A percentile compares a stretch with the other conserved stretches of the same genome.
phyloP scores from a whole-genome alignment of 2,888 invertebrate genomes.

The Pilophorus perplexus region DNA sequence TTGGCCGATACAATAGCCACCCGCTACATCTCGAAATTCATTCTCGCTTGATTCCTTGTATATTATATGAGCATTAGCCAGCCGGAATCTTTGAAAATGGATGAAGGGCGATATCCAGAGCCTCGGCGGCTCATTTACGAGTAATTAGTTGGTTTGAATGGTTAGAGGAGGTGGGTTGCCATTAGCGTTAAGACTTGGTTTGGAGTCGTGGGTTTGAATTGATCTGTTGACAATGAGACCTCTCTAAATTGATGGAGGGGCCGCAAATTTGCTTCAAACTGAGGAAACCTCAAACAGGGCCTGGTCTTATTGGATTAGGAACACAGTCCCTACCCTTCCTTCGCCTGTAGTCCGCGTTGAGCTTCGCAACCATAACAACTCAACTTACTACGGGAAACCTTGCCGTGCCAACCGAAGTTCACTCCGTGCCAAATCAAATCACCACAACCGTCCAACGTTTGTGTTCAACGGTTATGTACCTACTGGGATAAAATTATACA shows the following conservation, averaged over 20 bases:
- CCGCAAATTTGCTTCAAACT: conserved; percentile 30
- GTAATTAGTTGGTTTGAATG: conserved; percentile 31
- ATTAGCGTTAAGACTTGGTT: conserved; percentile 30
- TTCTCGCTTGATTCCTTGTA: conserved; percentile 14
- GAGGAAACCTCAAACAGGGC: conserved; percentile 23
- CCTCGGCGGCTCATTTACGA: conserved; percentile 19
- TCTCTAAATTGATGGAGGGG: conserved; percentile 26
- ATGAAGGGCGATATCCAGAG: conserved; percentile 14
- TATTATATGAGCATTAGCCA: not conserved
- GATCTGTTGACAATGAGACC: conserved; percentile 36
- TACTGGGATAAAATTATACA: too few species aligned
- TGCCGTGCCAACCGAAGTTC: too few species aligned
- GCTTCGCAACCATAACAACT: conserved; percentile 1
- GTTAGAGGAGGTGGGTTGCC: conserved; percentile 1
- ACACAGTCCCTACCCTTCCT: not conserved
- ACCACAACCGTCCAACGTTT: too few species aligned
- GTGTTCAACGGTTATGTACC: too few species aligned
- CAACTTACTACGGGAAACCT: too few species aligned
- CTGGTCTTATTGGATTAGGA: conserved; percentile 30
- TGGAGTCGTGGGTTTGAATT: conserved; percentile 13
- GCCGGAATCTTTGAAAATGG: conserved; percentile 5
- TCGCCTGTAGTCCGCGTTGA: not conserved
- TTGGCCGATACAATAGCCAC: too few species aligned
- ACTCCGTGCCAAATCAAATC: too few species aligned
- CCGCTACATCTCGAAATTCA: not conserved